These are phyloP conservation scores for Sesia bembeciformis DNA, from an alignment of 2,888 invertebrate species.

Conservation along the genomic window DNA sequence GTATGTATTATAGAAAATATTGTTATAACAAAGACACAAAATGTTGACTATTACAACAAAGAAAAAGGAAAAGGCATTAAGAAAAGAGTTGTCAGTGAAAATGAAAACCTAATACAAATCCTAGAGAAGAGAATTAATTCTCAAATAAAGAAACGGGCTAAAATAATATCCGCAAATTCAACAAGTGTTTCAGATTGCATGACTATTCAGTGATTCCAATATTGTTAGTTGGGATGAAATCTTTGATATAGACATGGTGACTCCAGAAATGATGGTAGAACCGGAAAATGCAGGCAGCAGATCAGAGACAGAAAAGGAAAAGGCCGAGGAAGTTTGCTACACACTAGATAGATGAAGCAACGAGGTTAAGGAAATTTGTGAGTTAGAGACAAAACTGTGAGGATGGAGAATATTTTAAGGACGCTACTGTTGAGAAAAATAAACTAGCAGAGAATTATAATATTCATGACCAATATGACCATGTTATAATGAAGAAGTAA, in stretches of 20 bases:
- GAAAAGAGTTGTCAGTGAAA: constrained; percentile 4
- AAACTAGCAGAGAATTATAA: too few species aligned
- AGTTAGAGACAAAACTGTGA: constrained; percentile 1
- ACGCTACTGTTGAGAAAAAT: neutral
- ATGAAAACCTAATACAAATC: too few species aligned
- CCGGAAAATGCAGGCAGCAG: constrained; percentile 3
- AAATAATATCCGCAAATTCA: constrained; percentile 5
- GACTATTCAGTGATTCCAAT: constrained; percentile 7
- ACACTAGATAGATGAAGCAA: constrained; percentile 1
- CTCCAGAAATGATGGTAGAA: constrained; percentile 3
- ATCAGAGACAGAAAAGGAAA: neutral
- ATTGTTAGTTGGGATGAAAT: neutral
- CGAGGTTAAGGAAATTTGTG: constrained; percentile 2
- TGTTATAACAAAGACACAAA: too few species aligned
- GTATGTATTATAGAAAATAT: too few species aligned
- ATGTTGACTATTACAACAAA: too few species aligned
- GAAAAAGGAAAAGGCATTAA: constrained; percentile 8
- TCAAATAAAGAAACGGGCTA: neutral
- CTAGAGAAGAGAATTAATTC: neutral
- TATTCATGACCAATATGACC: constrained; percentile 4
- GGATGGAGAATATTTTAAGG: neutral
- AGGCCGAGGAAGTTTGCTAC: neutral
- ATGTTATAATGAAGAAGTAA: neutral
- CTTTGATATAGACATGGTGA: neutral
- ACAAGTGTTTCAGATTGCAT: constrained; percentile 4